Percentiles rank a stretch among this genome's conserved stretches.
These are phyloP conservation scores for Fragum whitleyi DNA, from an alignment of 2,888 invertebrate genomes.

Conservation along the genomic window DNA sequence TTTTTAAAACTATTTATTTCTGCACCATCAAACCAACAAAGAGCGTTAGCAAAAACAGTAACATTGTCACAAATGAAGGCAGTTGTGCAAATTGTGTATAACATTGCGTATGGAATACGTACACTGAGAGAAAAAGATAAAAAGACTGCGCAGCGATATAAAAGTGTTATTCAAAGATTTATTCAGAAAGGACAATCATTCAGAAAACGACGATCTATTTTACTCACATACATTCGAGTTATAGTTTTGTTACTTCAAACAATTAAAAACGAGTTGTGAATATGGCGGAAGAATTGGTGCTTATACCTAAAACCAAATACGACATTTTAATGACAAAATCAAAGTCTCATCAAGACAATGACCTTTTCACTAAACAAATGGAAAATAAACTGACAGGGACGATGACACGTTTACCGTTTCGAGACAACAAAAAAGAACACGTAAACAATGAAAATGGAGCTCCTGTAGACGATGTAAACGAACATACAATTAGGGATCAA, in stretches of 20 bases:
- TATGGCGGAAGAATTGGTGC: slow-evolving; percentile 16
- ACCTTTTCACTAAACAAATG: no score
- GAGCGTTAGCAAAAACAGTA: neutral
- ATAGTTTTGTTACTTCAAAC: neutral
- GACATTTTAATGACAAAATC: neutral
- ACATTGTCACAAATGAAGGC: slow-evolving; percentile 5
- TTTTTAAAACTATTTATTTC: slow-evolving; percentile 9
- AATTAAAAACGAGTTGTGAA: neutral
- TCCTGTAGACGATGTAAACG: no score
- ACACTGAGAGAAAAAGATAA: neutral
- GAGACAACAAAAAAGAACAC: no score
- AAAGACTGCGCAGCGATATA: slow-evolving; percentile 8
- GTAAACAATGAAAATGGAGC: no score
- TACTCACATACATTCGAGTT: neutral
- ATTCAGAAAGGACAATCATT: slow-evolving; percentile 8
- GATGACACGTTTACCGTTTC: no score
- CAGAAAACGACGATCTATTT: neutral
- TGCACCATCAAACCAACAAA: neutral
- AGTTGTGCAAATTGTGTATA: slow-evolving; percentile 16
- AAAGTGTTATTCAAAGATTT: slow-evolving; percentile 15
- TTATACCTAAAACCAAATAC: slow-evolving; percentile 17
- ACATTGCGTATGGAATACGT: slow-evolving; percentile 16
- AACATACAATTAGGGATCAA: no score
- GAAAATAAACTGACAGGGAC: no score
- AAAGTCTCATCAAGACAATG: neutral